phyloP scores from a whole-genome alignment of 2,113 vertebrate genomes.

The Callithrix jacchus region DNA sequence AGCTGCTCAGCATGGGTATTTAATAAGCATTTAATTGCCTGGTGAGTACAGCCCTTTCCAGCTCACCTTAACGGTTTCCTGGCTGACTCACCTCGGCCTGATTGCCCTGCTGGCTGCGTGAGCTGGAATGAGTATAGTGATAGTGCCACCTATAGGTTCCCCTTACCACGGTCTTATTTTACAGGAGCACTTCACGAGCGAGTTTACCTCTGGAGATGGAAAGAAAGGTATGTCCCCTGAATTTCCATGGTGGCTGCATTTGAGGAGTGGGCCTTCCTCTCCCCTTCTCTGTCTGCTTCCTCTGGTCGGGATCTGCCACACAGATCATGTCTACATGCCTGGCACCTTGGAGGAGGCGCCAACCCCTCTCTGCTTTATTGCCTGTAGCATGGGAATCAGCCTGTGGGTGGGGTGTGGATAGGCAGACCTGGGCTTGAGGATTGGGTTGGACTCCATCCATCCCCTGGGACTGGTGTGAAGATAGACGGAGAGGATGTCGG shows the following conservation, averaged over 20 bases:
- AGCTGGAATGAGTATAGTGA: background rate
- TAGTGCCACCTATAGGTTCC: constrained; percentile 74
- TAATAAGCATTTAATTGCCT: background rate
- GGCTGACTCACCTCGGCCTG: fast-evolving
- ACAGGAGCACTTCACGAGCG: constrained; percentile 93
- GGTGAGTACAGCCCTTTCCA: background rate
- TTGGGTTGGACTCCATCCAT: no score
- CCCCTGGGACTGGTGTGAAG: background rate
- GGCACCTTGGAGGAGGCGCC: background rate
- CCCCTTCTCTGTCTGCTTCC: background rate
- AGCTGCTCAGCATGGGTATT: background rate
- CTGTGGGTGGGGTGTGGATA: background rate
- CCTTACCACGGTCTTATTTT: constrained; percentile 57
- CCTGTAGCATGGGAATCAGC: background rate
- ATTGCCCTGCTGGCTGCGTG: background rate
- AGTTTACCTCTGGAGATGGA: constrained; percentile 97
- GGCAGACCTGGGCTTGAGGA: background rate
- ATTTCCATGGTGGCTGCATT: fast-evolving
- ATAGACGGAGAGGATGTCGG: background rate
- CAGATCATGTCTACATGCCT: background rate
- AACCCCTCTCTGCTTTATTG: background rate
- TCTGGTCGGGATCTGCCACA: background rate
- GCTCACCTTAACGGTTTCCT: background rate
- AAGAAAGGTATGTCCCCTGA: constrained; percentile 86
- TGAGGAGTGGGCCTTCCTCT: background rate